Conservation (phyloP, 2,888 invertebrate species). For the Eupithecia tripunctaria region DNA sequence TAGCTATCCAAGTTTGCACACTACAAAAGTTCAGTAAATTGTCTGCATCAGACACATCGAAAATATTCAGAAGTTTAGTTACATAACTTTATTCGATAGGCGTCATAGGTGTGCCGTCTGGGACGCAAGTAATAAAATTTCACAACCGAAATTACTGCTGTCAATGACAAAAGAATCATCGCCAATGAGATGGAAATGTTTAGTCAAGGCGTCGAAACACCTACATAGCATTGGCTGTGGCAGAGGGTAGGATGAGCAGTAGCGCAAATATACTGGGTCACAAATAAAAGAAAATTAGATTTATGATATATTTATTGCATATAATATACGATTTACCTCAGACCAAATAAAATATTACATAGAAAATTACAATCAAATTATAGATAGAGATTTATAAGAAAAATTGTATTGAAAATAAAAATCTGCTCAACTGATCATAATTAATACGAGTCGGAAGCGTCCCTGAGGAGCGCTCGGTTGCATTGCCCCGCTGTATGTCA, state of each 20-base stretch:
- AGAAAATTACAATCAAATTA: no score
- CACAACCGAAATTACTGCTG: conserved; percentile 44
- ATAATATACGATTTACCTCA: no score
- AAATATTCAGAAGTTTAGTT: conserved; percentile 2
- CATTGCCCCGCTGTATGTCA: no score
- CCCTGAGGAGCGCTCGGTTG: no score
- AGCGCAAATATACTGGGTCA: not conserved
- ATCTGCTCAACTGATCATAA: no score
- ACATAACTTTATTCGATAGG: not conserved
- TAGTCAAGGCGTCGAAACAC: conserved; percentile 57
- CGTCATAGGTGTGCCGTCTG: conserved; percentile 22
- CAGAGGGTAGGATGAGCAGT: conserved; percentile 18
- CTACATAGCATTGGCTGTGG: conserved; percentile 48
- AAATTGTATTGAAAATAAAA: no score
- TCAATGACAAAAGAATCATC: conserved; percentile 61
- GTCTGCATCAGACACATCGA: conserved; percentile 1
- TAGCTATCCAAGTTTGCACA: not conserved
- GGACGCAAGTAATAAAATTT: conserved; percentile 40
- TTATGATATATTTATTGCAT: no score
- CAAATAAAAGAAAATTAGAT: not conserved
- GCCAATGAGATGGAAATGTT: conserved; percentile 65
- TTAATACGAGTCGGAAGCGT: no score
- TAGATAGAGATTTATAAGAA: no score
- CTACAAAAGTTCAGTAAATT: not conserved
- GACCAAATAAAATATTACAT: no score